Percentiles rank a stretch among this genome's conserved stretches.
Evolutionary conservation across 2,888 invertebrate genomes (phyloP).

Genomic region (Phalera bucephala): DNA sequence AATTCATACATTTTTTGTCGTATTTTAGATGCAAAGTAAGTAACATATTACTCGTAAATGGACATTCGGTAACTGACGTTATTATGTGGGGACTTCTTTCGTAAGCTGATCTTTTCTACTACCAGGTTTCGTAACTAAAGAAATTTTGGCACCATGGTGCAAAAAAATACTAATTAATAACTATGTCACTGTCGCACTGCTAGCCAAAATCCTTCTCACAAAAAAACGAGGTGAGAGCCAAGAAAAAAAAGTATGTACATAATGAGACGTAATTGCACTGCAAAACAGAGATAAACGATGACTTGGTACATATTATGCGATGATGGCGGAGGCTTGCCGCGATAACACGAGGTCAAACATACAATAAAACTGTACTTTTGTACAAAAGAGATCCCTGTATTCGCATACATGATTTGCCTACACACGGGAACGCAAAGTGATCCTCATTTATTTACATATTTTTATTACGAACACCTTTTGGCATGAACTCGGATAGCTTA

Average conservation of each 20-base stretch:
- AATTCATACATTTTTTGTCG: too few relatives aligned
- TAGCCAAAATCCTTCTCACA: too few relatives aligned
- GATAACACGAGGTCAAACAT: slow-evolving; percentile 73
- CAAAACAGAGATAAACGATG: slow-evolving; percentile 52
- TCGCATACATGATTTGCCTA: slow-evolving; percentile 54
- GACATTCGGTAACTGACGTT: too few relatives aligned
- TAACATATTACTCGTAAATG: too few relatives aligned
- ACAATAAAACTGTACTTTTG: slow-evolving; percentile 48
- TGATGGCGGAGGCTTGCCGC: slow-evolving; percentile 70
- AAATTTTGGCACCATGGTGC: too few relatives aligned
- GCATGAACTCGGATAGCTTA: slow-evolving; percentile 3
- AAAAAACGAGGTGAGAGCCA: too few relatives aligned
- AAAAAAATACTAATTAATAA: too few relatives aligned
- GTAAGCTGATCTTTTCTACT: too few relatives aligned
- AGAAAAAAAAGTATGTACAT: slow-evolving; percentile 4
- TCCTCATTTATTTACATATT: slow-evolving; percentile 15
- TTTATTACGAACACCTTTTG: slow-evolving; percentile 24
- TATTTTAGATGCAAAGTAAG: too few relatives aligned
- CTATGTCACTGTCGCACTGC: too few relatives aligned
- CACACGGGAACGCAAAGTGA: slow-evolving; percentile 17
- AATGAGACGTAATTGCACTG: slow-evolving; percentile 23
- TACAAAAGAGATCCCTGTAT: slow-evolving; percentile 46
- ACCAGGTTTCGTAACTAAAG: too few relatives aligned
- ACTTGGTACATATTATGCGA: slow-evolving; percentile 40
- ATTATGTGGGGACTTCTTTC: too few relatives aligned